Evolutionary conservation across 2,113 vertebrate genomes (phyloP), one percentile per base, ranked within the genome.

Genomic region (Seriola quinqueradiata): DNA sequence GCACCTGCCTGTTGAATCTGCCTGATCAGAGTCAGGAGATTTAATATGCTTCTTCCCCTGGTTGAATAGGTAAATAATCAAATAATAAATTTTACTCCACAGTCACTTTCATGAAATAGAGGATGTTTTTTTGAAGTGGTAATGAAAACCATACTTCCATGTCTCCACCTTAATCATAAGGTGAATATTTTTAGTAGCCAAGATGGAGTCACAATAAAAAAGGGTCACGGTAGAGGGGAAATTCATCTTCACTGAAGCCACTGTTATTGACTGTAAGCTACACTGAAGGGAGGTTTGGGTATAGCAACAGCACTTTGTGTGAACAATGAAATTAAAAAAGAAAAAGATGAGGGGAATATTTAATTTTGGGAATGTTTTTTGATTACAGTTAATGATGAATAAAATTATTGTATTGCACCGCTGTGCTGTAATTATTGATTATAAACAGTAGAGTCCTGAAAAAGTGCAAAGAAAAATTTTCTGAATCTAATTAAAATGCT

Each of bases 171-270:
- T 78, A 80, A 75, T 85, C 69, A 81, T 69, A n/a, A 66, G 21
- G 36, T 60, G 55, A 64, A 64, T 77, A 80, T 85, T 85, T 84
- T 83, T 77, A 79, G 80, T 28, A 50, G 72, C 70, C 57, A 69
- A 81, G 61, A 67, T 73, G 65, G 50, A 76, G 46, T 76, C 74
- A 25, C 21, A 81, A 75, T 80, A 59, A 70, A 36, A 80, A 80
- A 68, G 59, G 34, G 68, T 87, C 59, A 77, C 14, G 61, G 52
- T 50, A 61, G 61, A 79, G 32, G 46, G 57, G 19, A 70, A 73
- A 44, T 80, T 77, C 72, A 79, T 81, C 44, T 67, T 69, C 28
- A 85, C 38, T 34, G 16, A 81, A 66, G 25, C 58, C 36, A 16
- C n/a, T 65, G 36, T 75, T 77, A 82, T 68, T 85, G 77, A 86